Evolutionary conservation across 2,113 vertebrate genomes (phyloP), one percentile per base, ranked within the genome.

Genomic region (Upupa epops): DNA sequence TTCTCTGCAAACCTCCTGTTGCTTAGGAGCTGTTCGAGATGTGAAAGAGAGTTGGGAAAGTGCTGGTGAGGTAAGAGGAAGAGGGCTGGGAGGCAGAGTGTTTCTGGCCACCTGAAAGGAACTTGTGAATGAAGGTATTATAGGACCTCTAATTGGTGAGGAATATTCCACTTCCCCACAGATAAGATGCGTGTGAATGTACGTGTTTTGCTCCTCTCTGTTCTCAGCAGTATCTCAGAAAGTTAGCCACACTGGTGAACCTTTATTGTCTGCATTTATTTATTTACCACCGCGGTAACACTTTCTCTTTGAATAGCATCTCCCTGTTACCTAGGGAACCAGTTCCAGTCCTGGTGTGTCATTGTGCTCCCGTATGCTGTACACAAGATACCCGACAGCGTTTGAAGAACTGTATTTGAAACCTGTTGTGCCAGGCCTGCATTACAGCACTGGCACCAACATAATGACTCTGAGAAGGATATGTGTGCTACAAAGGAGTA

Each of bases 301-400:
- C 59, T 64, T 90, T 70, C 71, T 58, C 40, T 88, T 78, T 64
- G 59, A 49, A 76, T 55, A 42, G 36, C 40, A n/a, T 56, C 18
- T 24, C 49, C 60, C 54, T 80, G 90, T 95, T 93, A 76, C 91
- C 90, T 70, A 66, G 90, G 94, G 83, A 94, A 92, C 90, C 54
- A 76, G 9, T 48, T 79, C 46, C 83, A 84, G 78, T 68, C 81
- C 40, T 20, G 49, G 51, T 54, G n/a, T 11, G 2, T 15, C 66
- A 18, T 5, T 74, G 19, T 61, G 52, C 82, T 60, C 40, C 34
- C 0, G 10, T 83, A 18, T 37, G 70, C 61, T 37, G 25, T 7
- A 19, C 26, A 11, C 34, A 32, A 34, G 49, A 45, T 46, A 80
- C 54, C 69, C 58, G 45, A 3, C 3, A 26, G 24, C 3, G 12